phyloP scores from a whole-genome alignment of 2,888 invertebrate species.

The Melinaea marsaeus region DNA sequence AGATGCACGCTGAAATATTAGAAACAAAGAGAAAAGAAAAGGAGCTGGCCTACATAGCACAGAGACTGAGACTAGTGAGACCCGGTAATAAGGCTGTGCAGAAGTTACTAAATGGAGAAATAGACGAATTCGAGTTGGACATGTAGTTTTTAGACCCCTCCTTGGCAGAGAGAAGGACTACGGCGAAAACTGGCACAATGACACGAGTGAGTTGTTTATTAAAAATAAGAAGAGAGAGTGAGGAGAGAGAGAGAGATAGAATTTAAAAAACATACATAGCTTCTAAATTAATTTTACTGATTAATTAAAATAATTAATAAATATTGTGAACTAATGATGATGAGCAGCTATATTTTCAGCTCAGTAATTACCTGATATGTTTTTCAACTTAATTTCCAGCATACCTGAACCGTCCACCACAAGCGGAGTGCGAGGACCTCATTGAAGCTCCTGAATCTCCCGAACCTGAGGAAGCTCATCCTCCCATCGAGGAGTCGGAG shows the following conservation, averaged over 20 bases:
- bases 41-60: slow-evolving; percentile 62
- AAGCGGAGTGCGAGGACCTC: slow-evolving; percentile 2
- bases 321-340: no score
- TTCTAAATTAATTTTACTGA: background rate
- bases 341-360: no score
- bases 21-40: slow-evolving; percentile 84
- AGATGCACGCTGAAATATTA: slow-evolving; percentile 92
- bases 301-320: no score
- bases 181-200: slow-evolving; percentile 56
- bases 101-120: slow-evolving; percentile 56
- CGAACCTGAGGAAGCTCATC: background rate
- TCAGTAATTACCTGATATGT: no score
- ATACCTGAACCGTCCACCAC: slow-evolving; percentile 1
- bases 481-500: slow-evolving; percentile 80
- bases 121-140: slow-evolving; percentile 80
- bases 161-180: slow-evolving; percentile 44
- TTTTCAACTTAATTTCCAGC: background rate
- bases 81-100: slow-evolving; percentile 35
- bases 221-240: slow-evolving; percentile 10
- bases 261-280: no score
- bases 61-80: slow-evolving; percentile 53
- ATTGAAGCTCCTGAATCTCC: background rate
- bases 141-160: slow-evolving; percentile 57
- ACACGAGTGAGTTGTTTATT: slow-evolving; percentile 55
- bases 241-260: no score